phyloP scores from a whole-genome alignment of 2,888 invertebrate species.

The Drosophila mayaguana region DNA sequence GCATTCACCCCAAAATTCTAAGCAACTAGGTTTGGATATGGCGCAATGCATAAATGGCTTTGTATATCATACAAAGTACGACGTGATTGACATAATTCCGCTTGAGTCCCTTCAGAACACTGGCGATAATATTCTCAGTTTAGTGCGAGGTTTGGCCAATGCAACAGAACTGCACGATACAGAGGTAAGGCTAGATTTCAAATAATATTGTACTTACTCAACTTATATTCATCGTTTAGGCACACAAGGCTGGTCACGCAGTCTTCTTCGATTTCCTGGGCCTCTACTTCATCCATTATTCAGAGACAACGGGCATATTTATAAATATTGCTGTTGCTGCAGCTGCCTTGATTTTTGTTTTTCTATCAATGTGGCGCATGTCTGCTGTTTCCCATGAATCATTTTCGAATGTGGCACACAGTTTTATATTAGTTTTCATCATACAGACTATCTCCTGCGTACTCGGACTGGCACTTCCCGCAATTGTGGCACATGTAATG shows the following conservation, averaged over 20 bases:
- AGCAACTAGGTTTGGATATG: constrained; percentile 88
- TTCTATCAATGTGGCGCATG: constrained; percentile 73
- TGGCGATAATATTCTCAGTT: constrained; percentile 89
- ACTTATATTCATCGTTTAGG: constrained; percentile 72
- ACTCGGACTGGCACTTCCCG: constrained; percentile 77
- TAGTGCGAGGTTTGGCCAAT: constrained; percentile 79
- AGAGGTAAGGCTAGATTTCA: not conserved
- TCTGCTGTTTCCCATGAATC: constrained; percentile 47
- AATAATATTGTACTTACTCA: not conserved
- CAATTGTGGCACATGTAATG: constrained; percentile 81
- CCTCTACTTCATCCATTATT: constrained; percentile 88
- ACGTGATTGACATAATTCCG: constrained; percentile 87
- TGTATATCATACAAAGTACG: constrained; percentile 92
- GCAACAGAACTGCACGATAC: constrained; percentile 50
- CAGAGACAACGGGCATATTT: constrained; percentile 84
- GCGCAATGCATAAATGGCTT: constrained; percentile 91
- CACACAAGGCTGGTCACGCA: constrained; percentile 83
- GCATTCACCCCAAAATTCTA: not conserved
- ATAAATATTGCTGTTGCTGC: constrained; percentile 82
- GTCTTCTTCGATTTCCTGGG: constrained; percentile 92
- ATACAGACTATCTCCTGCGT: constrained; percentile 64
- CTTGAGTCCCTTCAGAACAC: constrained; percentile 90
- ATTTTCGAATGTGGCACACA: constrained; percentile 44
- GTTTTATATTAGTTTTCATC: constrained; percentile 35
- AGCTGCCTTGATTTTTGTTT: constrained; percentile 76